Percentiles rank a stretch among this genome's conserved stretches.
Evolutionary conservation across 2,888 invertebrate genomes (phyloP).

Genomic region (Achlya flavicornis): DNA sequence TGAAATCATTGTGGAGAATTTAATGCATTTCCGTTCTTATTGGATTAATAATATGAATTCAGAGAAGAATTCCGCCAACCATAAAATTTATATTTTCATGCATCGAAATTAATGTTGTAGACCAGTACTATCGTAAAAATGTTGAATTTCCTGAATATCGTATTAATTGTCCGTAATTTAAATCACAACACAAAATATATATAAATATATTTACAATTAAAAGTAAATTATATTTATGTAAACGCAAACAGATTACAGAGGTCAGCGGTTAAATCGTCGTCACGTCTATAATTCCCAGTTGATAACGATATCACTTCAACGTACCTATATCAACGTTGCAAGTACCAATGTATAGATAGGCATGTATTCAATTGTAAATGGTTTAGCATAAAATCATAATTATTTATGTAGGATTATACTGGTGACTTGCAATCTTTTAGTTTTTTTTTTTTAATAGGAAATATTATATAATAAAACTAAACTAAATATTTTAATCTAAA

Average conservation of each 20-base stretch:
- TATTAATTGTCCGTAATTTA: too few relatives aligned
- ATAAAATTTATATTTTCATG: too few relatives aligned
- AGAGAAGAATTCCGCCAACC: too few relatives aligned
- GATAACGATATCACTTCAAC: slow-evolving; percentile 46
- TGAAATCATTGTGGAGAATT: too few relatives aligned
- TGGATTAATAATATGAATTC: too few relatives aligned
- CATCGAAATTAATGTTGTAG: too few relatives aligned
- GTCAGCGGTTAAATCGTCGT: slow-evolving; percentile 58
- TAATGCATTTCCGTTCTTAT: too few relatives aligned
- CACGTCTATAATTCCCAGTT: slow-evolving; percentile 48
- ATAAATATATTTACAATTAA: background rate
- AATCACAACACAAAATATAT: too few relatives aligned
- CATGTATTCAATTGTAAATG: background rate
- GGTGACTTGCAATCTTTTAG: background rate
- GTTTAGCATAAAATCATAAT: background rate
- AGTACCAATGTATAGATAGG: slow-evolving; percentile 17
- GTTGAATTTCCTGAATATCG: too few relatives aligned
- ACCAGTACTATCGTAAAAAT: too few relatives aligned
- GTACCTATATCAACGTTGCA: slow-evolving; percentile 28
- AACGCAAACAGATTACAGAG: slow-evolving; percentile 45
- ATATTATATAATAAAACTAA: too few relatives aligned
- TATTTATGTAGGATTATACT: background rate
- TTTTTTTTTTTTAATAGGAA: background rate
- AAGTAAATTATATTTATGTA: slow-evolving; percentile 9
- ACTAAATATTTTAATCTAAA: too few relatives aligned